These are phyloP conservation scores for Heliconius hewitsoni DNA, from an alignment of 1,140 invertebrate species.

Conservation along the genomic window DNA sequence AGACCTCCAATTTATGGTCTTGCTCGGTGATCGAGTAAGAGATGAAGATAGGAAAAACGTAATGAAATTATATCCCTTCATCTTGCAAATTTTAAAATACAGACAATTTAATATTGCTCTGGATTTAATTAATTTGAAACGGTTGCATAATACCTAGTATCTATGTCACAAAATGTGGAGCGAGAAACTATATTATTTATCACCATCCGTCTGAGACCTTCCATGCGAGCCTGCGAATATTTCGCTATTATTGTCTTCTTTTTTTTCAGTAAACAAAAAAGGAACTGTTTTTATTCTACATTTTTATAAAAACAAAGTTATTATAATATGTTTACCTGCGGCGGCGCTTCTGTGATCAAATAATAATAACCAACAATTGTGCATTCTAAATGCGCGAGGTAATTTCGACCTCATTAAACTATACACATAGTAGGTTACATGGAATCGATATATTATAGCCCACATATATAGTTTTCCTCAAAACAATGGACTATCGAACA, in stretches of 20 bases:
- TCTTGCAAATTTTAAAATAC: not conserved
- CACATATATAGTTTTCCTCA: too few relatives aligned
- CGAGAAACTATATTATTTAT: constrained; percentile 1
- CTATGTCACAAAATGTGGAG: constrained; percentile 2
- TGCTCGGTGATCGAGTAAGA: too few relatives aligned
- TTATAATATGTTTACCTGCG: too few relatives aligned
- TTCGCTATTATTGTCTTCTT: not conserved
- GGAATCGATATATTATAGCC: too few relatives aligned
- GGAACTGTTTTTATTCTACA: not conserved
- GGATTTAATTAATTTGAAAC: not conserved
- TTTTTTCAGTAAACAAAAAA: not conserved
- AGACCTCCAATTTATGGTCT: too few relatives aligned
- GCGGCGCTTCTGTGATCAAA: too few relatives aligned
- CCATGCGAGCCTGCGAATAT: not conserved
- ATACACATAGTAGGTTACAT: too few relatives aligned
- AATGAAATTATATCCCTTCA: not conserved
- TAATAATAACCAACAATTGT: too few relatives aligned
- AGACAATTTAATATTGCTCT: not conserved
- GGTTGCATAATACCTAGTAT: not conserved
- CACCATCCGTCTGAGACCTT: not conserved
- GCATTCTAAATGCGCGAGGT: too few relatives aligned
- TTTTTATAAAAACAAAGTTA: too few relatives aligned
- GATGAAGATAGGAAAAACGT: not conserved
- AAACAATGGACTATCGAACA: too few relatives aligned
- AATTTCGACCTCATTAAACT: too few relatives aligned